Percentiles rank a stretch among this genome's conserved stretches.
phyloP scores from a whole-genome alignment of 2,888 invertebrate species.

The Disparrhopalites patrizii region DNA sequence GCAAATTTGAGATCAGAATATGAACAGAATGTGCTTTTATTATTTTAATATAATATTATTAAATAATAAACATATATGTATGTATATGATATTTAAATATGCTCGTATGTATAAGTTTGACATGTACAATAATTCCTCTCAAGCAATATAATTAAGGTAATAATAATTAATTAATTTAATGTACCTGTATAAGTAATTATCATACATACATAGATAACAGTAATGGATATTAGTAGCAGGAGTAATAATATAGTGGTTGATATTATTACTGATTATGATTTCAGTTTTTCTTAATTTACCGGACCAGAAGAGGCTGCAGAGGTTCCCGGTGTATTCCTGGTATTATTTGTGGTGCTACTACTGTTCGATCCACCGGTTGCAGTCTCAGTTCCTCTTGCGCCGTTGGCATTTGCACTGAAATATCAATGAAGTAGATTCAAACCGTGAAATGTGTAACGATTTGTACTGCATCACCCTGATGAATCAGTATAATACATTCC shows the following conservation, averaged over 20 bases:
- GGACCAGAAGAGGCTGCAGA: neutral
- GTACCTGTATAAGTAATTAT: too few species aligned
- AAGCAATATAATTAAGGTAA: slow-evolving; percentile 1
- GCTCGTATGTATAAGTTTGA: slow-evolving; percentile 1
- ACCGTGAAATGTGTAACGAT: too few species aligned
- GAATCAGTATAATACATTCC: neutral
- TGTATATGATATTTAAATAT: neutral
- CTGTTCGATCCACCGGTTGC: neutral
- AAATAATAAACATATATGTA: slow-evolving; percentile 12
- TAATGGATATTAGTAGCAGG: too few species aligned
- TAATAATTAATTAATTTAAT: neutral
- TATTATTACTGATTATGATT: slow-evolving; percentile 4
- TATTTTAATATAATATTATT: too few species aligned
- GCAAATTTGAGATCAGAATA: slow-evolving; percentile 7
- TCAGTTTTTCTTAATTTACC: slow-evolving; percentile 7
- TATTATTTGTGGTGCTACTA: neutral
- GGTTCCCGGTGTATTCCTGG: neutral
- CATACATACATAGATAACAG: too few species aligned
- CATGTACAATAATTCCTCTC: neutral
- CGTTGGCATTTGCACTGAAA: too few species aligned
- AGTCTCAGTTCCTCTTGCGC: slow-evolving; percentile 24
- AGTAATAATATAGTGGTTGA: too few species aligned
- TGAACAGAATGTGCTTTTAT: slow-evolving; percentile 14
- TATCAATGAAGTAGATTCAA: too few species aligned
- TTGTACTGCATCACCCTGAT: too few species aligned